A percentile compares a stretch with the other conserved stretches of the same genome.
These are phyloP conservation scores for Kryptopterus vitreolus DNA, from an alignment of 2,797 vertebrate species.

Conservation along the genomic window DNA sequence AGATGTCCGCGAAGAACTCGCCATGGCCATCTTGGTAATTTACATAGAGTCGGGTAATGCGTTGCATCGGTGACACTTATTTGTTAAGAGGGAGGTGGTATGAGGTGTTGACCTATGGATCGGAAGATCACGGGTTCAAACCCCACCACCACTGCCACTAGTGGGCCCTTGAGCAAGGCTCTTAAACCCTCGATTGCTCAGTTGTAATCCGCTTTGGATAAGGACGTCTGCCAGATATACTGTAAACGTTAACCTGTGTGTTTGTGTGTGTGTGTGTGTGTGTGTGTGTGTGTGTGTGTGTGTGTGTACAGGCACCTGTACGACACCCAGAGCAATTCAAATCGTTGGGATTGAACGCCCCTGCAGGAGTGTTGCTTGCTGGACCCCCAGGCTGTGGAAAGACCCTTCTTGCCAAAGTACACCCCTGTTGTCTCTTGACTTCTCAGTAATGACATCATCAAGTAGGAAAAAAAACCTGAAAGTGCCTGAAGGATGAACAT, in stretches of 20 bases:
- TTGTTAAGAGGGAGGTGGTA: no score
- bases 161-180: no score
- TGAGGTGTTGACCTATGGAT: no score
- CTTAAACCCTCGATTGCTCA: no score
- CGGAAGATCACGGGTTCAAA: no score
- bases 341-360: slow-evolving; percentile 84
- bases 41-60: no score
- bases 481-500: no score
- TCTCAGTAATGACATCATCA: neutral
- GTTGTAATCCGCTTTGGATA: no score
- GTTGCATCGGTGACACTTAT: no score
- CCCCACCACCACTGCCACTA: no score
- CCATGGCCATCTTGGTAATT: slow-evolving; percentile 93
- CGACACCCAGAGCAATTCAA: slow-evolving; percentile 85
- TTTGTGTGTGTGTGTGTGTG: slow-evolving; percentile 30
- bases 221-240: no score
- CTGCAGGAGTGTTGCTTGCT: slow-evolving; percentile 90
- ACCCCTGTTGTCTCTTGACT: neutral
- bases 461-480: no score
- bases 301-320: slow-evolving; percentile 82
- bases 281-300: slow-evolving; percentile 31
- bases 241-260: neutral
- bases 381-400: slow-evolving; percentile 97
- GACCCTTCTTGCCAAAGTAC: slow-evolving; percentile 92
- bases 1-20: slow-evolving; percentile 90